phyloP scores from a whole-genome alignment of 2,797 vertebrate genomes.

The Enoplosus armatus region DNA sequence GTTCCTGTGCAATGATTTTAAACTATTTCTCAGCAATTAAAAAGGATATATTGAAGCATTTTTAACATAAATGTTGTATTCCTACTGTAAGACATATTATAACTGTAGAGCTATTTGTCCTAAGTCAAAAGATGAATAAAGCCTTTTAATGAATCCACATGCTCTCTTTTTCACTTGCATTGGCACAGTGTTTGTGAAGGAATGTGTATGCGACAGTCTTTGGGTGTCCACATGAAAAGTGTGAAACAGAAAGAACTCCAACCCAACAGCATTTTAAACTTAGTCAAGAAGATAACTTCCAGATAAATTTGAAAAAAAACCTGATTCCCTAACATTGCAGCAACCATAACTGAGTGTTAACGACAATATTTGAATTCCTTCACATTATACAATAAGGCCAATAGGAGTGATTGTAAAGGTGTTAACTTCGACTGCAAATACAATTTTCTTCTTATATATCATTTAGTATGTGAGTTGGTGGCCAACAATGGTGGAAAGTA shows the following conservation, averaged over 20 bases:
- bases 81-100: neutral
- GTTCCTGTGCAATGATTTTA: conserved; percentile 1
- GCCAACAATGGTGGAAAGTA: no score
- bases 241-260: neutral
- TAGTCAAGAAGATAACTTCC: no score
- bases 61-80: neutral
- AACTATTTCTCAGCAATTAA: neutral
- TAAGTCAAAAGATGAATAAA: conserved; percentile 18
- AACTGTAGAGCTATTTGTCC: neutral
- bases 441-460: no score
- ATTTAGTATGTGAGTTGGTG: no score
- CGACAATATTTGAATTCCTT: no score
- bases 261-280: neutral
- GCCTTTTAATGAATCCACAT: neutral
- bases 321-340: no score
- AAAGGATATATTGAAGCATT: conserved; percentile 1
- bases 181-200: neutral
- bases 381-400: no score
- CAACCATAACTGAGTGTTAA: no score
- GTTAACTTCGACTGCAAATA: no score
- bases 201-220: neutral
- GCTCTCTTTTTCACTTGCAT: neutral
- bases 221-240: neutral
- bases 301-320: no score
- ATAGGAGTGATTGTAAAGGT: no score